Evolutionary conservation across 2,888 invertebrate species (phyloP).

Genomic region (Tetanocera ferruginea): DNA sequence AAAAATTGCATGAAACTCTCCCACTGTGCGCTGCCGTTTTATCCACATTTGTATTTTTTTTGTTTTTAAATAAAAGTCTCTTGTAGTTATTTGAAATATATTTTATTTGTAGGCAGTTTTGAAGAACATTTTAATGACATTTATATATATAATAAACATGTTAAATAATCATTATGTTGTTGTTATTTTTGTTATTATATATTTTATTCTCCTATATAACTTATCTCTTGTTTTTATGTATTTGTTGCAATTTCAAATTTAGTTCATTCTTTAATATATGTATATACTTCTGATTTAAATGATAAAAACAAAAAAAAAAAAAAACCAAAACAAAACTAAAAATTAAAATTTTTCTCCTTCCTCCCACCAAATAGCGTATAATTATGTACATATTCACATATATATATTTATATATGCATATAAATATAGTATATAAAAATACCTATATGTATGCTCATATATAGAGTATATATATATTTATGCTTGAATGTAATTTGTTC

Average conservation of each 20-base stretch:
- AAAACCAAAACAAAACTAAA: slow-evolving; percentile 39
- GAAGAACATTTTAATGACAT: slow-evolving; percentile 70
- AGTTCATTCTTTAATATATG: slow-evolving; percentile 20
- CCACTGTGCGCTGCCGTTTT: not conserved
- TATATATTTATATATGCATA: slow-evolving; percentile 44
- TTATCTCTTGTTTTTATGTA: slow-evolving; percentile 33
- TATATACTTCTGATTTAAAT: slow-evolving; percentile 27
- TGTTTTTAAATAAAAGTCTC: not conserved
- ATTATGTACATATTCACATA: slow-evolving; percentile 55
- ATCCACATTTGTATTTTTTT: no score
- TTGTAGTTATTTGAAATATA: slow-evolving; percentile 62
- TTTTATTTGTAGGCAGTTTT: slow-evolving; percentile 70
- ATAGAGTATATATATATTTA: slow-evolving; percentile 47
- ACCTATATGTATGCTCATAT: slow-evolving; percentile 57
- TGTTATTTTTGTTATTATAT: slow-evolving; percentile 47
- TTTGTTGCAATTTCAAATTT: slow-evolving; percentile 38
- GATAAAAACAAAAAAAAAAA: slow-evolving; percentile 41
- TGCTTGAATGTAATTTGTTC: slow-evolving; percentile 49
- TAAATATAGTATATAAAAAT: slow-evolving; percentile 48
- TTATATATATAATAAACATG: slow-evolving; percentile 68
- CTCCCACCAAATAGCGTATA: slow-evolving; percentile 52
- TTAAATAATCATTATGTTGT: slow-evolving; percentile 54
- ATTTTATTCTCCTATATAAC: slow-evolving; percentile 36
- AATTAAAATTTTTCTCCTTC: slow-evolving; percentile 31
- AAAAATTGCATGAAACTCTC: no score